Evolutionary conservation across 2,113 vertebrate genomes (phyloP).

Genomic region (Serilophus lunatus): DNA sequence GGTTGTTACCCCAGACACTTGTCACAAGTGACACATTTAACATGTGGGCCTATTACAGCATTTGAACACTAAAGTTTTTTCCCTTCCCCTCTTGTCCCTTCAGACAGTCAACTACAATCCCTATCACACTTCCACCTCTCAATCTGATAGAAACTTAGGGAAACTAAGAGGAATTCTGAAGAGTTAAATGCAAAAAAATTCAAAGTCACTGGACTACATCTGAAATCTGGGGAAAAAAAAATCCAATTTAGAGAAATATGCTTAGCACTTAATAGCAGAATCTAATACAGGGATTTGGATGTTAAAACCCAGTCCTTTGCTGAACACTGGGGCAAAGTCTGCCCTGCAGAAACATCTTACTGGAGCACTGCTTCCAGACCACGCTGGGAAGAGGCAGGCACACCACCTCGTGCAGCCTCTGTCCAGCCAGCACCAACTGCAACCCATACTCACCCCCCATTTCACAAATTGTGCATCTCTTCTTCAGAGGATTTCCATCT

Average conservation of each 20-base stretch:
- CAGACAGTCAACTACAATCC: neutral
- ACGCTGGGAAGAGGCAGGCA: neutral
- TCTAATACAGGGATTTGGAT: neutral
- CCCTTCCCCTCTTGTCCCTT: neutral
- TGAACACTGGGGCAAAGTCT: neutral
- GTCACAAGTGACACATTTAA: neutral
- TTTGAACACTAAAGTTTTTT: neutral
- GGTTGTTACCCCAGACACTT: neutral
- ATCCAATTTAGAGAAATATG: neutral
- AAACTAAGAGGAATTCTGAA: neutral
- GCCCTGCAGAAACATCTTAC: neutral
- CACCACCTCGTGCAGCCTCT: neutral
- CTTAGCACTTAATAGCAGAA: neutral
- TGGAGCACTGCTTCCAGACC: neutral
- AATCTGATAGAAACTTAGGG: neutral
- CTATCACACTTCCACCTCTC: neutral
- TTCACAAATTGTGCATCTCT: fast-evolving
- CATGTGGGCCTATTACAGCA: fast-evolving
- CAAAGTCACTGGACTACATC: neutral
- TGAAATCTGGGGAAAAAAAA: neutral
- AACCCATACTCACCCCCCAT: neutral
- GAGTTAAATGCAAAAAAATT: neutral
- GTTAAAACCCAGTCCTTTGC: neutral
- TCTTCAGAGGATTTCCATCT: neutral
- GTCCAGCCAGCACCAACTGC: neutral